These are phyloP conservation scores for Cosmopolites sordidus DNA, from an alignment of 2,888 invertebrate genomes.

Conservation along the genomic window DNA sequence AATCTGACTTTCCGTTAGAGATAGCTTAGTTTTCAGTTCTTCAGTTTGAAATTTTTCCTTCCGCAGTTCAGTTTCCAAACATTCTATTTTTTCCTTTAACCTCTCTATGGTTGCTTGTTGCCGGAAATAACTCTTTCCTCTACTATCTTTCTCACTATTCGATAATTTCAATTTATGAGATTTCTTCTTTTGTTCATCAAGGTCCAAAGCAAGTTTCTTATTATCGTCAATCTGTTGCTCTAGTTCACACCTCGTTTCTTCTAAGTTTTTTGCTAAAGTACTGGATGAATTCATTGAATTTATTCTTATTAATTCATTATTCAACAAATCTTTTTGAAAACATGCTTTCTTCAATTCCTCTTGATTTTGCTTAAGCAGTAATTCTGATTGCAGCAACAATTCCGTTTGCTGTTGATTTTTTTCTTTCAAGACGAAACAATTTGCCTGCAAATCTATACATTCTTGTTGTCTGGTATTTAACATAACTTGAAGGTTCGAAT, in stretches of 20 bases:
- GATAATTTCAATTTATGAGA: not conserved
- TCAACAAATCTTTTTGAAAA: not conserved
- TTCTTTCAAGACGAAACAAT: constrained; percentile 2
- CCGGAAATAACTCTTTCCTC: constrained; percentile 26
- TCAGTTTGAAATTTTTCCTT: constrained; percentile 6
- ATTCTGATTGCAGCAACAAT: not conserved
- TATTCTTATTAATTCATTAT: not conserved
- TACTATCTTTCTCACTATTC: constrained; percentile 4
- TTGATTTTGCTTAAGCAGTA: not conserved
- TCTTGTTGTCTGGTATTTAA: constrained; percentile 4
- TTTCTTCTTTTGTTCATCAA: not conserved
- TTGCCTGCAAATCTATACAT: not conserved
- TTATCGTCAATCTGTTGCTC: not conserved
- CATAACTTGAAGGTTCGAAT: not conserved
- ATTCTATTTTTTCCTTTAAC: constrained; percentile 23
- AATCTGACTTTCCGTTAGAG: not conserved
- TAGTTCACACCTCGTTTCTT: not conserved
- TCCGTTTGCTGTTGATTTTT: not conserved
- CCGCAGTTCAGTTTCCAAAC: constrained; percentile 7
- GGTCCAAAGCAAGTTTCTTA: not conserved
- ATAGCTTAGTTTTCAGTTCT: constrained; percentile 5
- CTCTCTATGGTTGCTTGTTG: constrained; percentile 30
- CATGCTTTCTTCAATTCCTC: constrained; percentile 1
- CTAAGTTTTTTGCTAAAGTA: not conserved
- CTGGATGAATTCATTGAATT: not conserved